Evolutionary conservation across 1,140 invertebrate genomes (phyloP), one percentile per base, ranked within the genome.

Genomic region (Marisa cornuarietis): DNA sequence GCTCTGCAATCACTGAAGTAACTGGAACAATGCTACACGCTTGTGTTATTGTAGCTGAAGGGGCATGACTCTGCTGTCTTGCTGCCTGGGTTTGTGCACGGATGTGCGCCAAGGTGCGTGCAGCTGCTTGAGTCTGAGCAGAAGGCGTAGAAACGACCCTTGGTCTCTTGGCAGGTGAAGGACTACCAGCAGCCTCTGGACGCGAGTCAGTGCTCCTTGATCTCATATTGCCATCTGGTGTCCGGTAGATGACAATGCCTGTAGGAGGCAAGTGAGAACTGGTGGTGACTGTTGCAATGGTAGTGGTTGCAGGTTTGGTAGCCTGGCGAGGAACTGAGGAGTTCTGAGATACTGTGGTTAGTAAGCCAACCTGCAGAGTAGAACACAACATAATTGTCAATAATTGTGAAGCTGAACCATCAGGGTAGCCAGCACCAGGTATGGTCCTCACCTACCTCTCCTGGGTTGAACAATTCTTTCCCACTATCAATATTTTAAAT

Each of bases 91-190:
- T 86, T 69, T 88, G 87, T 11, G 86, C 87, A 73, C 84, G 83
- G 42, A 88, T 87, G 71, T 89, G 88, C 31, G 88, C 87, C 69
- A 89, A 79, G 4, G 86, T 88, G 42, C 83, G 83, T 16, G 84
- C 83, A 62, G 86, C 84, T 14, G 85, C 83, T 66, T 86, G 86
- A 5, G 81, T 81, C 81, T 84, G 78, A 62, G 81, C 31, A 42
- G 77, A 52, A 18, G 58, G 62, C 24, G 79, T 54, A 10, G 49
- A 65, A 49, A 69, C 16, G 9, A 84, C 74, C 11, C 79, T 73
- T n/a, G 65, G 71, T 72, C 79, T 81, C 61, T 84, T 84, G 2
- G 81, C 79, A 14, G 83, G 81, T 0, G 71, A 61, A n/a, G 80
- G 80, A 26, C 75, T 63, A 20, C 51, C 49, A 49, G 54, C 26